Conservation (phyloP, 2,797 vertebrate species). For the Vespertilio murinus region DNA sequence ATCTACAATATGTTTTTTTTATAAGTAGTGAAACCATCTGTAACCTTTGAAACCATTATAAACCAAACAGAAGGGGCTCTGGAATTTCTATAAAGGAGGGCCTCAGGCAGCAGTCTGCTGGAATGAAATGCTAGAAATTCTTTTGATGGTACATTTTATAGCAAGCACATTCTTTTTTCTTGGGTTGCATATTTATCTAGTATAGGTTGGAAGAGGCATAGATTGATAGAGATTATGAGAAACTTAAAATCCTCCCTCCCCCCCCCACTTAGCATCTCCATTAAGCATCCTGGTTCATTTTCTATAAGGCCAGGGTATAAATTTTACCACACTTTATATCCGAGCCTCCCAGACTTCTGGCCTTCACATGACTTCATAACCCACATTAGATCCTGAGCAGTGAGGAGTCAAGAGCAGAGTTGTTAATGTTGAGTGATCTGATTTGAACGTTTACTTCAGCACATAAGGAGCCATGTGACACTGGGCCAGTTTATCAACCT, state of each 20-base stretch:
- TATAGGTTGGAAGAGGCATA: not conserved
- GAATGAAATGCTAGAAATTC: constrained; percentile 19
- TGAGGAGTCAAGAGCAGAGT: not conserved
- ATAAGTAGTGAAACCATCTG: constrained; percentile 51
- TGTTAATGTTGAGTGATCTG: not conserved
- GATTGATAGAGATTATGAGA: not conserved
- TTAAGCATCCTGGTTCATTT: not conserved
- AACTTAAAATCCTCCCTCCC: not conserved
- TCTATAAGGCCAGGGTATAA: not conserved
- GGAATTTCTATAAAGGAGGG: constrained; percentile 59
- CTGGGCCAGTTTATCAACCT: not conserved
- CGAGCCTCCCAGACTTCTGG: not conserved
- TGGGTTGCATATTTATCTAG: not conserved
- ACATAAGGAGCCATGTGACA: not conserved
- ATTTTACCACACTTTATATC: not conserved
- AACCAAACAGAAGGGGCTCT: constrained; percentile 46
- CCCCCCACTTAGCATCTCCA: not conserved
- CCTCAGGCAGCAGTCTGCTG: constrained; percentile 39
- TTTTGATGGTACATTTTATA: constrained; percentile 39
- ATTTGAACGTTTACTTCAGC: not conserved
- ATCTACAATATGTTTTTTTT: constrained; percentile 43
- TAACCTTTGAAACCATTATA: constrained; percentile 59
- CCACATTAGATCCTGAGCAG: not conserved
- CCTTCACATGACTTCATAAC: not conserved
- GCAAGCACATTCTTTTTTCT: constrained; percentile 23